phyloP scores from a whole-genome alignment of 2,113 vertebrate genomes.

The rabbit (Oryctolagus cuniculus) region mOryCun1.1 NC_091452.1:25506501-25507000 shows the following conservation, averaged over 20 bases:
- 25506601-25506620: slow-evolving; percentile 18
- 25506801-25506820: slow-evolving; percentile 65
- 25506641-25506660: background rate
- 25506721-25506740: background rate
- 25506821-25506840: background rate
- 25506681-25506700: background rate
- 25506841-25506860: background rate
- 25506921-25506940: background rate
- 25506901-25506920: background rate
- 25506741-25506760: background rate
- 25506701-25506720: background rate
- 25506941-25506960: background rate
- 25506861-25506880: background rate
- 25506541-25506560: background rate
- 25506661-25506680: fast-evolving
- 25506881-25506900: background rate
- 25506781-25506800: slow-evolving; percentile 32
- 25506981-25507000: background rate
- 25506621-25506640: slow-evolving; percentile 60
- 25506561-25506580: slow-evolving; percentile 19
- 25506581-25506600: background rate
- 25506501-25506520: background rate
- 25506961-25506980: background rate
- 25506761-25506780: slow-evolving; percentile 51
- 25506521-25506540: slow-evolving; percentile 55